These are phyloP conservation scores for Phorcus lineatus DNA, from an alignment of 2,888 invertebrate species.

Conservation along the genomic window DNA sequence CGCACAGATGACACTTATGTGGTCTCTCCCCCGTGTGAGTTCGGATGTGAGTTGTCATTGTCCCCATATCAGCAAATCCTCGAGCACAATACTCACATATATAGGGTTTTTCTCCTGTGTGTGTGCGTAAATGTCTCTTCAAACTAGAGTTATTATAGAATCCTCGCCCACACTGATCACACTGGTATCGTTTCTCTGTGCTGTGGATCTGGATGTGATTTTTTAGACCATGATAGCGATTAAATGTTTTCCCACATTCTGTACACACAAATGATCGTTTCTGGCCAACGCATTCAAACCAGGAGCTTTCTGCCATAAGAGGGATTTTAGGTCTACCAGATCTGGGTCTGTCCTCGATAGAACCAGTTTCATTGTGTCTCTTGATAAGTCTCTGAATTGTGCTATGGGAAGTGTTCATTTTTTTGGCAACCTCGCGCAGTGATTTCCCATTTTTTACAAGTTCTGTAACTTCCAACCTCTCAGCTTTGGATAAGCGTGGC, in stretches of 20 bases:
- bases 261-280: not conserved
- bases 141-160: not conserved
- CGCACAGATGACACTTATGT: not conserved
- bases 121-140: not conserved
- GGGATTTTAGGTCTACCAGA: not conserved
- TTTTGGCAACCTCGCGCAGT: not conserved
- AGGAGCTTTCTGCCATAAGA: not conserved
- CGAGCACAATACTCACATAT: constrained; percentile 1
- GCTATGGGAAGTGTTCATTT: not conserved
- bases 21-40: not conserved
- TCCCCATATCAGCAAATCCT: not conserved
- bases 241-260: not conserved
- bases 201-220: not conserved
- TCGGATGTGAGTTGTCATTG: not conserved
- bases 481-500: not conserved
- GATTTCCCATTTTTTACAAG: not conserved
- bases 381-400: not conserved
- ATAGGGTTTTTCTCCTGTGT: not conserved
- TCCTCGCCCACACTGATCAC: not conserved
- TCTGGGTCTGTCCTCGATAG: not conserved
- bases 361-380: not conserved
- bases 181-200: not conserved
- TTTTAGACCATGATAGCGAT: not conserved
- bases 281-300: not conserved
- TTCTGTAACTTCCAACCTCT: not conserved